Evolutionary conservation across 2,113 vertebrate species (phyloP), one percentile per base, ranked within the genome.

Genomic region (Chitala chitala): DNA sequence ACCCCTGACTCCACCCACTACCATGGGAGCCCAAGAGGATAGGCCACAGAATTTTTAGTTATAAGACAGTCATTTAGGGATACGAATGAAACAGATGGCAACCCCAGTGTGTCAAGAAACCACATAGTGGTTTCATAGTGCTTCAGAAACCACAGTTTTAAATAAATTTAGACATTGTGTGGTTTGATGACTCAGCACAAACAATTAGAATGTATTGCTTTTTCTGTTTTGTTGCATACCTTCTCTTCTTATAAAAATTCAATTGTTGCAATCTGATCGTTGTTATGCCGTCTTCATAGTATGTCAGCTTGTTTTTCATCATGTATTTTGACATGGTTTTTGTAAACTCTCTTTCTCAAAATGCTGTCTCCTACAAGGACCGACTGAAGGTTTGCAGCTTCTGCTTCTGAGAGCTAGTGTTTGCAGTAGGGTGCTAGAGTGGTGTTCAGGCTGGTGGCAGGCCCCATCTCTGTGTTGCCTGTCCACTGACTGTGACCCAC

Each of bases 371-470:
- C 78, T 42, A n/a, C 72, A 85, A 91, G 88, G 86, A 91, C 50
- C 82, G 73, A 75, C 77, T 87, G 66, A 83, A 90, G 87, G 86
- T 90, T 88, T 89, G 87, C 74, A 86, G 66, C 58, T 64, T 80
- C 82, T 78, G 5, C 65, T 75, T 71, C 76, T 48, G 15, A 50
- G 74, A 69, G 68, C 51, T 53, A 72, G 54, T 55, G 38, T 38
- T 58, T 42, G 31, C 66, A 20, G 44, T 20, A 66, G 64, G 24
- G 69, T 74, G 5, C 40, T 40, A 22, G n/a, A 74, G 61, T 29
- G 55, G 20, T 24, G 29, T 22, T 54, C 50, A 3, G 26, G 71
- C 24, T 61, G 53, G 36, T 58, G 55, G 53, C 58, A 33, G 51
- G 69, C 44, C 33, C 71, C 38, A 77, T 46, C 17, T 29, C 48